Evolutionary conservation across 2,797 vertebrate species (phyloP).

Genomic region (Orestias chungarensis): DNA sequence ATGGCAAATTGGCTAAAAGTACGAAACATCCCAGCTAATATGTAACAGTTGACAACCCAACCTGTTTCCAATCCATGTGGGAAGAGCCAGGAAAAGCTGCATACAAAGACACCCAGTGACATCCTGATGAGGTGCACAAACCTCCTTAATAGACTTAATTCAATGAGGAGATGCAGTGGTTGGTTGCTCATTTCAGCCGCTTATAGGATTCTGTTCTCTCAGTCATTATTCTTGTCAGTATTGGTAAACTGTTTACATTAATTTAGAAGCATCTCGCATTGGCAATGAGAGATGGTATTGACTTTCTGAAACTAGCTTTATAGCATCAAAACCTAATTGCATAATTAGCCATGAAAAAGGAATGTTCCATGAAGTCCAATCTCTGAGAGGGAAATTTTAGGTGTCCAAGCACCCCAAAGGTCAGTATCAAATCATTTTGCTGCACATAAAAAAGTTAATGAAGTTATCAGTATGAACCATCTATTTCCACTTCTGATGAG

Average conservation of each 20-base stretch:
- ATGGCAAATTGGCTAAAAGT: too few species aligned
- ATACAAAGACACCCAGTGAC: too few species aligned
- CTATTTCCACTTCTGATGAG: not conserved
- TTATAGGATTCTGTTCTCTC: not conserved
- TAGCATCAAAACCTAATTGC: not conserved
- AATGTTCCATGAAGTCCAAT: not conserved
- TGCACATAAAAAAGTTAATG: not conserved
- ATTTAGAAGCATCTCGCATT: not conserved
- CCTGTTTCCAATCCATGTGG: too few species aligned
- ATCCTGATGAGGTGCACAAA: too few species aligned
- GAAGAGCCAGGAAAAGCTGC: too few species aligned
- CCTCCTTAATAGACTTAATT: too few species aligned
- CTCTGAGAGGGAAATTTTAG: not conserved
- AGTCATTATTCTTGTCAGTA: not conserved
- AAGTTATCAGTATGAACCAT: not conserved
- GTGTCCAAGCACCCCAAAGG: not conserved
- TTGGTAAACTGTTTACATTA: not conserved
- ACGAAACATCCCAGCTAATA: too few species aligned
- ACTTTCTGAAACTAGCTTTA: not conserved
- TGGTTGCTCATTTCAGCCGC: not conserved
- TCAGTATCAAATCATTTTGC: not conserved
- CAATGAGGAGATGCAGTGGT: too few species aligned
- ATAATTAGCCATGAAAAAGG: not conserved
- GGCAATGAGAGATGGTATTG: not conserved
- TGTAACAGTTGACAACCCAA: too few species aligned